Evolutionary conservation across 2,113 vertebrate species (phyloP).

Genomic region (Telmatochromis sp.): DNA sequence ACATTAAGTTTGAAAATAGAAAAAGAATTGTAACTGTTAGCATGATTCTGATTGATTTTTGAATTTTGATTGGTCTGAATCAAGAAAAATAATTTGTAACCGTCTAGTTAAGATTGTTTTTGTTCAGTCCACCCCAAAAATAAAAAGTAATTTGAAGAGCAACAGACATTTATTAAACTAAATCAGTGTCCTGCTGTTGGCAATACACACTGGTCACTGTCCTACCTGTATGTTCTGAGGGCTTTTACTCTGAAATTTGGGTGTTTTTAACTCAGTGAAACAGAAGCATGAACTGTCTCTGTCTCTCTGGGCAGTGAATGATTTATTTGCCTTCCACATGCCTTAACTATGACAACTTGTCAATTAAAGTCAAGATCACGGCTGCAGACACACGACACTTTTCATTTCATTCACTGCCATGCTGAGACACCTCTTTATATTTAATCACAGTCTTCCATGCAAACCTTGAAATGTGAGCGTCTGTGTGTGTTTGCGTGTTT

Average conservation of each 20-base stretch:
- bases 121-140: background rate
- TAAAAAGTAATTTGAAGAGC: background rate
- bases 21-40: background rate
- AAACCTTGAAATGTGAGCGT: background rate
- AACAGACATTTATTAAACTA: background rate
- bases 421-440: conserved; percentile 33
- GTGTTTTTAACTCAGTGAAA: conserved; percentile 2
- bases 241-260: background rate
- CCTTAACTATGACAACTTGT: conserved; percentile 64
- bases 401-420: conserved; percentile 57
- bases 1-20: background rate
- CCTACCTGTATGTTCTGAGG: background rate
- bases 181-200: background rate
- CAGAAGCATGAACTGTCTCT: conserved; percentile 9
- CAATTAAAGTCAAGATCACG: conserved; percentile 67
- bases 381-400: conserved; percentile 65
- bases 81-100: background rate
- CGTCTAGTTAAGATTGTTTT: background rate
- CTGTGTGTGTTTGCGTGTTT: background rate
- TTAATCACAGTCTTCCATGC: conserved; percentile 42
- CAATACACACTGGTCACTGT: rapidly evolving
- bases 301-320: conserved; percentile 44
- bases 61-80: background rate
- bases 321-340: conserved; percentile 54
- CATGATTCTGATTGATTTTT: background rate